Evolutionary conservation across 1,140 invertebrate genomes (phyloP).

Genomic region (Fopius arisanus): DNA sequence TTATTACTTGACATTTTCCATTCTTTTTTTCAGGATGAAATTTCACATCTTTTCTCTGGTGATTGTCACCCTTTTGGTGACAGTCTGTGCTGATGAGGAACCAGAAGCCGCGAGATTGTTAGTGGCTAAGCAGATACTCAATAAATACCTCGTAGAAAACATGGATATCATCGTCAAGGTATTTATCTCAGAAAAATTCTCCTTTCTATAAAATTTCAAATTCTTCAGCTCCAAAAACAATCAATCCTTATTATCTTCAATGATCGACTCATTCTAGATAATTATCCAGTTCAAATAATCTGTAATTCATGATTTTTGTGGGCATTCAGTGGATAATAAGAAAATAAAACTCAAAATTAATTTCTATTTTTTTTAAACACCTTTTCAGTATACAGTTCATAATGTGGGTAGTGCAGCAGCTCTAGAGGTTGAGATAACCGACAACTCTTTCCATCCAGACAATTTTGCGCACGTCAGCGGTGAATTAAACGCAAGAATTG

Average conservation of each 20-base stretch:
- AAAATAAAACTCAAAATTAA: too few relatives aligned
- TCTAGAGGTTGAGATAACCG: constrained; percentile 85
- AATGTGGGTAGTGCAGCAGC: constrained; percentile 89
- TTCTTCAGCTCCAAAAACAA: too few relatives aligned
- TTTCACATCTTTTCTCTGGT: constrained; percentile 46
- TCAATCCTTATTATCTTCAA: too few relatives aligned
- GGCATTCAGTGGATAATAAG: too few relatives aligned
- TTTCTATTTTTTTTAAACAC: constrained; percentile 21
- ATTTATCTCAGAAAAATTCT: too few relatives aligned
- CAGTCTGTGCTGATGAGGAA: constrained; percentile 71
- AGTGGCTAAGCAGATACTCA: constrained; percentile 91
- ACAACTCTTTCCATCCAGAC: constrained; percentile 89
- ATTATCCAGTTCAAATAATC: too few relatives aligned
- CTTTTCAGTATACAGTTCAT: constrained; percentile 78
- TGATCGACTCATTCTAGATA: too few relatives aligned
- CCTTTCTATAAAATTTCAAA: too few relatives aligned
- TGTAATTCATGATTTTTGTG: too few relatives aligned
- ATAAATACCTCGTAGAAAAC: constrained; percentile 97
- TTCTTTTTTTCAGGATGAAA: constrained; percentile 58
- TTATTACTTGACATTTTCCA: constrained; percentile 5
- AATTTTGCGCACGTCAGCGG: constrained; percentile 89
- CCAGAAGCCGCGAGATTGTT: constrained; percentile 75
- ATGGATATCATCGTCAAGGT: constrained; percentile 95
- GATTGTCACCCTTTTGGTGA: constrained; percentile 52
- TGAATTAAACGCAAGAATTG: constrained; percentile 82